These are phyloP conservation scores for Dolichotis patagonum DNA, from an alignment of 2,113 vertebrate species.

Conservation along the genomic window DNA sequence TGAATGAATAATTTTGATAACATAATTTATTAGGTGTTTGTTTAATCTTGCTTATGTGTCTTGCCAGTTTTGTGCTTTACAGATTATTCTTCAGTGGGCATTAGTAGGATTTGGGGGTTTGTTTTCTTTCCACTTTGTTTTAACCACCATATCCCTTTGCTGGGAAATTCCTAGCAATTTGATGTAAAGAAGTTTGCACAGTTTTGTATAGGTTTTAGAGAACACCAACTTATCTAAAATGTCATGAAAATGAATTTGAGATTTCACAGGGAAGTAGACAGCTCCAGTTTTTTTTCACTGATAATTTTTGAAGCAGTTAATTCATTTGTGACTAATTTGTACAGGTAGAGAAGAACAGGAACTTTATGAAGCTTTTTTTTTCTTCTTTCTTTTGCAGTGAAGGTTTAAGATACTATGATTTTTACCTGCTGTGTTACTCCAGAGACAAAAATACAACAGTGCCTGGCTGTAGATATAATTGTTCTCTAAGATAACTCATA, in stretches of 20 bases:
- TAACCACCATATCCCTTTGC: constrained; percentile 49
- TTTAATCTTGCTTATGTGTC: constrained; percentile 46
- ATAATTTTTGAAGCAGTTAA: constrained; percentile 41
- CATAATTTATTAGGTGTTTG: neutral
- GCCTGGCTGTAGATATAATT: constrained; percentile 2
- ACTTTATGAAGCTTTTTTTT: neutral
- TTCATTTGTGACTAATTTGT: constrained; percentile 47
- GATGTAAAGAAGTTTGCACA: neutral
- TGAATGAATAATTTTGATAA: neutral
- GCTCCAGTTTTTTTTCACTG: neutral
- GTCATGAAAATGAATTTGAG: too few species aligned
- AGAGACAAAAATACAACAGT: neutral
- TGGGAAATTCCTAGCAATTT: constrained; percentile 13
- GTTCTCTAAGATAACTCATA: constrained; percentile 10
- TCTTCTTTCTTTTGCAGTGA: constrained; percentile 12
- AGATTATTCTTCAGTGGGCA: constrained; percentile 44
- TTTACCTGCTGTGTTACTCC: constrained; percentile 33
- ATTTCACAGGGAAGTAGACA: constrained; percentile 40
- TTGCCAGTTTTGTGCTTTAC: constrained; percentile 6
- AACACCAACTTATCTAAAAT: constrained; percentile 21
- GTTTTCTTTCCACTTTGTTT: neutral
- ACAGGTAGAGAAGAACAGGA: constrained; percentile 15
- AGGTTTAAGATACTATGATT: neutral
- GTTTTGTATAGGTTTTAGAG: neutral
- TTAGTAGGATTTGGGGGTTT: neutral